Base-by-base conservation (phyloP, 2,113 vertebrate genomes). In the Camelus dromedarius region DNA sequence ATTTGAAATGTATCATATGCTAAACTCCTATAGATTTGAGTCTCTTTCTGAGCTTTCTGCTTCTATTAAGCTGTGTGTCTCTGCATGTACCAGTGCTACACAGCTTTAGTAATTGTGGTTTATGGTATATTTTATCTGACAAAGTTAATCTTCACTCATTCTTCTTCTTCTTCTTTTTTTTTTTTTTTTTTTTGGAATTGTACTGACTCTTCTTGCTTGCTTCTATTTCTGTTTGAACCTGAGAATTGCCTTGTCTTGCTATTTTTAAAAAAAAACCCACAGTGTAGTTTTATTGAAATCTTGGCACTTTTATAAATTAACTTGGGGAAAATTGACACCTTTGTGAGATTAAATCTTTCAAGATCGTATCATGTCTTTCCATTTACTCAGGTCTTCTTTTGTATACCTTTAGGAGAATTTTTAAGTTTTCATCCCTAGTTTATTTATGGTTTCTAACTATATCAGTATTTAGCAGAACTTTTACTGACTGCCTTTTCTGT, bases 391-490 rank as follows among this genome's bases (percentile, higher is more conserved):
- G 67, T 46, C 67, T 85, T 90, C 46, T 30, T 50, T 93, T 73
- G 7, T 79, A 8, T 54, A 19, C 32, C 35, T 84, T 76, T 60
- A 80, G 42, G 18, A 76, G 38, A 79, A 81, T 66, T 73, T 69
- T 76, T 66, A 84, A 95, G 50, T 94, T 84, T 90, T 80, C 73
- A 86, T 92, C 42, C 32, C 56, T 76, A 26, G 42, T 91, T 67
- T 96, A 54, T 75, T 83, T 80, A 64, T 93, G 30, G 28, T 91
- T 66, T 46, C 52, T 93, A 88, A 84, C 48, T 32, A 20, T 46
- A 32, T 30, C 7, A 3, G 8, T 75, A 26, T 95, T 84, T 95
- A 80, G 48, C 93, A 81, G 73, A 95, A 73, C 7, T 66, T 81
- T 72, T 56, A 38, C 28, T 24, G 67, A 48, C 60, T 52, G 6